A percentile compares a stretch with the other conserved stretches of the same genome.
These are phyloP conservation scores for Maconellicoccus hirsutus DNA, from an alignment of 1,140 invertebrate genomes.

Conservation along the genomic window DNA sequence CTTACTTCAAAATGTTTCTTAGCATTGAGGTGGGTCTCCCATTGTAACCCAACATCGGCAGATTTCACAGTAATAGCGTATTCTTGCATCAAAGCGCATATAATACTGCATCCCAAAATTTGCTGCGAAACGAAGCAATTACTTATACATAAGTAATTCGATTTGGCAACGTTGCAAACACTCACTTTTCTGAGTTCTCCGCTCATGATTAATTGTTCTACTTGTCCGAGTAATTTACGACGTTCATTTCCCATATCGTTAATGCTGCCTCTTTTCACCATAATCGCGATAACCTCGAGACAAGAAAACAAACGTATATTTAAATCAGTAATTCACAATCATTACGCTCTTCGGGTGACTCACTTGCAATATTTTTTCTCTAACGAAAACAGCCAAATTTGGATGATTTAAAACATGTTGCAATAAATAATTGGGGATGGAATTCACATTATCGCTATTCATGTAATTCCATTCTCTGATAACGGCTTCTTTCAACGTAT, in stretches of 20 bases:
- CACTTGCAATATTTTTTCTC: conserved; percentile 57
- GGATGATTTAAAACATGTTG: conserved; percentile 59
- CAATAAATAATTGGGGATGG: conserved; percentile 64
- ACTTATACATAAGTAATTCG: conserved; percentile 13
- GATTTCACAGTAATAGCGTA: conserved; percentile 74
- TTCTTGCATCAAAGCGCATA: conserved; percentile 72
- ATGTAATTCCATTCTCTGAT: conserved; percentile 70
- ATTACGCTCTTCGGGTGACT: no score
- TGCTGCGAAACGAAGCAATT: conserved; percentile 39
- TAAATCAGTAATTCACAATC: no score
- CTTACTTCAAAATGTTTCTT: conserved; percentile 71
- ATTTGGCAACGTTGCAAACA: neutral
- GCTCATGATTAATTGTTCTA: conserved; percentile 54
- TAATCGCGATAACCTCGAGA: conserved; percentile 58
- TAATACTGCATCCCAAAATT: conserved; percentile 65
- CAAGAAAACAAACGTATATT: no score
- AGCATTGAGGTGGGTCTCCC: conserved; percentile 71
- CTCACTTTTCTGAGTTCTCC: conserved; percentile 45
- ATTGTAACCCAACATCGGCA: conserved; percentile 70
- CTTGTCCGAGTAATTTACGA: conserved; percentile 54
- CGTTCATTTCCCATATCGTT: conserved; percentile 56
- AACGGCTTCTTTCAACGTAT: conserved; percentile 68
- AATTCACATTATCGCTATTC: conserved; percentile 49
- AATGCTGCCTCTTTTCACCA: conserved; percentile 68
- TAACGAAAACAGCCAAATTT: conserved; percentile 44